Base-by-base conservation (phyloP, 53 echinoderm and acorn worm species). In the Henricia sp. region DNA sequence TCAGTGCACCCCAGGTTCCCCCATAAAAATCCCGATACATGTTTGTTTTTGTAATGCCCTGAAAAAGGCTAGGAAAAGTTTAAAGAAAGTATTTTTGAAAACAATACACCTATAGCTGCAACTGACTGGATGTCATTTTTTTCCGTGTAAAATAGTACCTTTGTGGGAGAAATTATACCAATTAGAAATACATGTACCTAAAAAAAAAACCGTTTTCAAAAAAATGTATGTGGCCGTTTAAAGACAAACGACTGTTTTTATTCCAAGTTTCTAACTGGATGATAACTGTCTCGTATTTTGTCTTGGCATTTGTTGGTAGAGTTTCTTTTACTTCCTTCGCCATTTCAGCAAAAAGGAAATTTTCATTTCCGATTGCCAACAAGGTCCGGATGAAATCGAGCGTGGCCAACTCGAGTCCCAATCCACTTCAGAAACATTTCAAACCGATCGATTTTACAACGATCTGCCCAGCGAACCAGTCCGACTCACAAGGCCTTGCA, bases 311-410 rank as follows among this genome's bases (percentile, higher is more conserved):
- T 2, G 11, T 77, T 34, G 32, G 26, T 3, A 21, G 1, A 3
- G 56, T 3, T 60, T 27, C 62, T 60, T 28, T 19, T 11, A 32
- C 33, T 60, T 56, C 9, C 30, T 13, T 3, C 62, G 3, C n/a
- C n/a, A n/a, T n/a, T n/a, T n/a, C n/a, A n/a, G n/a, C 13, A 4
- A 43, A 58, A 58, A 16, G 27, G 29, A 58, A 76, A 76, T 57
- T 59, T 59, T 13, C 37, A 76, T 59, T 76, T 76, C 76, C 59
- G 58, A 76, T 76, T 59, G 4, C 26, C 40, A 19, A 55, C n/a
- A 42, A 27, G 24, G 14, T 59, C 38, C 19, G 6, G 11, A 4
- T 23, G 76, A 26, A 76, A 54, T 16, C 11, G 14, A 59, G 26
- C 26, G 28, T 56, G 38, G 13, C 21, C 20, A 38, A 57, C 59